Conservation (phyloP, 2,113 vertebrate species). For the Alexandromys fortis region DNA sequence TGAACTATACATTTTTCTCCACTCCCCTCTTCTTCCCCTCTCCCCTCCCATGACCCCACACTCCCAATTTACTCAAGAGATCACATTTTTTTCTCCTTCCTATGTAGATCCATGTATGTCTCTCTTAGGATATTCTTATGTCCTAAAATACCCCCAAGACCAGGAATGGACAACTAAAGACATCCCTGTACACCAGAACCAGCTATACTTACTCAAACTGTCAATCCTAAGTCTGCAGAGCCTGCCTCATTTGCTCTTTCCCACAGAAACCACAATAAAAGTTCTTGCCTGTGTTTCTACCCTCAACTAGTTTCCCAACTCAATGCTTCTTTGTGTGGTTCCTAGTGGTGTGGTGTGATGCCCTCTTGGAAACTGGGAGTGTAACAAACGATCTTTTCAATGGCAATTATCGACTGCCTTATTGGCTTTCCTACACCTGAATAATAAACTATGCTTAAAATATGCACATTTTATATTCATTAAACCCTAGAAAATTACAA, state of each 20-base stretch:
- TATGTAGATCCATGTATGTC: too few species aligned
- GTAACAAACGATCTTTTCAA: background rate
- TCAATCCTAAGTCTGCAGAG: background rate
- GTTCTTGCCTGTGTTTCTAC: background rate
- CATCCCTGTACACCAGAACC: background rate
- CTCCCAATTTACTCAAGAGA: too few species aligned
- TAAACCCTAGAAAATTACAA: background rate
- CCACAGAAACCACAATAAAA: background rate
- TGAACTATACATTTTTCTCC: too few species aligned
- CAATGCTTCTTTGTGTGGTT: background rate
- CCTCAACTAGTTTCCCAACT: background rate
- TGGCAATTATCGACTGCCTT: background rate
- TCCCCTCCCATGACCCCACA: too few species aligned
- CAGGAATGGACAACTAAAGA: background rate
- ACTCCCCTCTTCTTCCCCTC: too few species aligned
- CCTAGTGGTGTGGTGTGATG: rapidly evolving
- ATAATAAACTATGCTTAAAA: background rate
- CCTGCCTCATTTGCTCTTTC: background rate
- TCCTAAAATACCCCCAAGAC: too few species aligned
- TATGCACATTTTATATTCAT: background rate
- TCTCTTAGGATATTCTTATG: too few species aligned
- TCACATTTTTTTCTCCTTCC: too few species aligned
- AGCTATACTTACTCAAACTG: background rate
- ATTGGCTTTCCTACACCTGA: background rate
- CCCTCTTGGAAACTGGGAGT: background rate